Evolutionary conservation across 37 sponge, comb jelly and placozoan genomes (phyloP), one percentile per base, ranked within the genome.

Genomic region (Corticium candelabrum): DNA sequence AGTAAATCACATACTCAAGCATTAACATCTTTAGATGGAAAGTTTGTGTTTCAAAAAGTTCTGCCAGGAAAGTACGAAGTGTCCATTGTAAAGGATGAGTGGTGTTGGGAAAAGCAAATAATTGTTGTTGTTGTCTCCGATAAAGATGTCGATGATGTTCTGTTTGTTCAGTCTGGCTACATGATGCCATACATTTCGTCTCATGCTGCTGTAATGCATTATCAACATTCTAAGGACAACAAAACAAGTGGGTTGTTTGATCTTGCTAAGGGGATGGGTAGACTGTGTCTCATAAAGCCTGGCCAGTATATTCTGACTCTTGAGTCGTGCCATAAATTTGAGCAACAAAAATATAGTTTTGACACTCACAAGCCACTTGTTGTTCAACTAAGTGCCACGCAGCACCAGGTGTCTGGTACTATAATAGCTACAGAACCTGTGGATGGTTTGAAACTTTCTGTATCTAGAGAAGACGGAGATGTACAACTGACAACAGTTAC

Each of bases 271-370:
- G 78, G 78, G 27, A 2, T 41, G 57, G 43, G 35, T 43, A 1
- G 3, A 5, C 5, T 57, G 67, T 77, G 78, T 68, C 57, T 77
- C 29, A n/a, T 30, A 31, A n/a, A 41, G 31, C 67, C 78, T 32
- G 78, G 78, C 4, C 4, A 7, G 15, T 74, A 78, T 33, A 68
- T 38, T 1, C 43, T 93, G 30, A 79, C 37, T 0, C 85, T 87
- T 0, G 67, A 78, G 40, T 86, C 91, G 27, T 94, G 95, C 75
- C 85, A 94, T 78, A 76, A 75, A 40, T 94, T 94, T 80, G 82
- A 86, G 1, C 41, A 57, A 31, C 75, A 81, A 7, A 3, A 39
- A 2, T 94, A 84, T 40, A 34, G 37, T 15, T 94, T 81, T 78
- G 69, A 84, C 74, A 86, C 85, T 83, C 15, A 75, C 33, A 21